Percentiles rank a stretch among this genome's conserved stretches.
Conservation (phyloP, 2,888 invertebrate genomes). For the Agrotis ipsilon region DNA sequence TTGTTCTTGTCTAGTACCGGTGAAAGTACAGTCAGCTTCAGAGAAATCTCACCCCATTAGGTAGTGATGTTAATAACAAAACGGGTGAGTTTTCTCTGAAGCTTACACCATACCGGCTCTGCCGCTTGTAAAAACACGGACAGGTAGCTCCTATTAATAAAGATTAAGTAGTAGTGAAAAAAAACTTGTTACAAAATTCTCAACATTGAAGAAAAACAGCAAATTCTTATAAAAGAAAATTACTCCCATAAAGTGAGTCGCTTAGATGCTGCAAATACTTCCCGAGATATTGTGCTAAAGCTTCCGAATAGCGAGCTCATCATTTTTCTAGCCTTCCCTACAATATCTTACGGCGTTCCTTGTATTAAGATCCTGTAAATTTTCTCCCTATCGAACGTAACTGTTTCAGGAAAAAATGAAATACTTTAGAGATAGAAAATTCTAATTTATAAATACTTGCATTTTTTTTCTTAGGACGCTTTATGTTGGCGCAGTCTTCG, state of each 20-base stretch:
- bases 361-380: slow-evolving; percentile 45
- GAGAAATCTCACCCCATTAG: too few relatives aligned
- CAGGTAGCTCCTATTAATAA: background rate
- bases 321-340: slow-evolving; percentile 53
- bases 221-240: slow-evolving; percentile 40
- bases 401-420: slow-evolving; percentile 44
- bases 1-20: too few relatives aligned
- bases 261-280: slow-evolving; percentile 38
- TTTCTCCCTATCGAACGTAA: slow-evolving; percentile 38
- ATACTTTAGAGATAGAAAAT: slow-evolving; percentile 21
- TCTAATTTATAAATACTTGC: slow-evolving; percentile 19
- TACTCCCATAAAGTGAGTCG: slow-evolving; percentile 39
- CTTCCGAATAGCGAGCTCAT: slow-evolving; percentile 46
- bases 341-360: slow-evolving; percentile 43
- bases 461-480: background rate
- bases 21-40: too few relatives aligned
- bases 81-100: too few relatives aligned
- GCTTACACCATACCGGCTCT: too few relatives aligned
- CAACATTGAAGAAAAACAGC: slow-evolving; percentile 3
- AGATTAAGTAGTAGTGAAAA: background rate
- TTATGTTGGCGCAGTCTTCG: too few relatives aligned
- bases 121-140: background rate
- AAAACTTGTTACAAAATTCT: slow-evolving; percentile 20
- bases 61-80: too few relatives aligned
- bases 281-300: slow-evolving; percentile 35